These are phyloP conservation scores for Trissolcus brochymenae DNA, from an alignment of 2,888 invertebrate genomes.

Conservation along the genomic window DNA sequence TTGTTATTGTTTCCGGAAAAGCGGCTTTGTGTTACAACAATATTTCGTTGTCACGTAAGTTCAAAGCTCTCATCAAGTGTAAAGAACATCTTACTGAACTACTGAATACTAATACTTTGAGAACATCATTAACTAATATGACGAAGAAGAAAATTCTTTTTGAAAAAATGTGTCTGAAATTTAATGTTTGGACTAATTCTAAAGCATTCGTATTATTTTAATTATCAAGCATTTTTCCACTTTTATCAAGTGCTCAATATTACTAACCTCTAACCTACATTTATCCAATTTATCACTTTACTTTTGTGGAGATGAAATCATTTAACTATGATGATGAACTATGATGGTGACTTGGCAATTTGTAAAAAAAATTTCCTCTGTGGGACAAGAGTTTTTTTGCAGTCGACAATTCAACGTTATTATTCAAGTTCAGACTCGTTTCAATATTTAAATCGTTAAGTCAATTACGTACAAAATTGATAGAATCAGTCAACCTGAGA, in stretches of 20 bases:
- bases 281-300: slow-evolving; percentile 21
- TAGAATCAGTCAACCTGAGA: slow-evolving; percentile 34
- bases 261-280: neutral
- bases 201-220: too few relatives aligned
- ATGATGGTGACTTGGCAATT: slow-evolving; percentile 15
- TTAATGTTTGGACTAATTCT: too few relatives aligned
- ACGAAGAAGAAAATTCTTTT: too few relatives aligned
- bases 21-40: neutral
- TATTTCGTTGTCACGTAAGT: neutral
- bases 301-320: slow-evolving; percentile 32
- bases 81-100: too few relatives aligned
- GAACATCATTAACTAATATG: too few relatives aligned
- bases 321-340: slow-evolving; percentile 30
- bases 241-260: neutral
- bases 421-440: slow-evolving; percentile 40
- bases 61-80: neutral
- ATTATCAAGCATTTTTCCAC: neutral
- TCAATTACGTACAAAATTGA: slow-evolving; percentile 38
- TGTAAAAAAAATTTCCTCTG: slow-evolving; percentile 18
- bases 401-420: slow-evolving; percentile 36
- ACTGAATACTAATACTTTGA: too few relatives aligned
- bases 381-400: slow-evolving; percentile 29
- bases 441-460: slow-evolving; percentile 51
- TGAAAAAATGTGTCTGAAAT: too few relatives aligned
- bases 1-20: neutral